Conservation (phyloP, 2,888 invertebrate species). For the Rhagonycha lutea region DNA sequence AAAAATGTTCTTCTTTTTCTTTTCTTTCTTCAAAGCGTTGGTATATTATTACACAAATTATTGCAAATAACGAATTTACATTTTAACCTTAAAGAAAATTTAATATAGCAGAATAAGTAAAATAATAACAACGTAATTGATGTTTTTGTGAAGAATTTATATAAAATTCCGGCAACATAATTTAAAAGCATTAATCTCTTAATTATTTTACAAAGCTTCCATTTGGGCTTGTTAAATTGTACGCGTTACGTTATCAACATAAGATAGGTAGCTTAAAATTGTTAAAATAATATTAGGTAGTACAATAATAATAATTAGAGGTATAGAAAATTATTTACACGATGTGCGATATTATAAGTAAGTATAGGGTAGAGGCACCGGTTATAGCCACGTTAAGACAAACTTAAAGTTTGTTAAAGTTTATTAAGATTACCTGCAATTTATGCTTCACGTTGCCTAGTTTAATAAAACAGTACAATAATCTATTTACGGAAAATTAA, state of each 20-base stretch:
- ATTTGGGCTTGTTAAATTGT: conserved; percentile 16
- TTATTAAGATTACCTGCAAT: too few relatives aligned
- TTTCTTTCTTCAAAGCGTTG: neutral
- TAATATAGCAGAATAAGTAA: neutral
- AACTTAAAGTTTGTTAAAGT: too few relatives aligned
- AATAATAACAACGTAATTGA: neutral
- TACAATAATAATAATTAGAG: neutral
- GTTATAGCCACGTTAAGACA: too few relatives aligned
- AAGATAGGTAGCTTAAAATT: neutral
- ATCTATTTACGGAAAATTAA: too few relatives aligned
- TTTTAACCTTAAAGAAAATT: neutral
- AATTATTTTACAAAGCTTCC: conserved; percentile 13
- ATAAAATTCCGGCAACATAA: conserved; percentile 18
- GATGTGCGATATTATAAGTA: too few relatives aligned
- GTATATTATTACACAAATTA: neutral
- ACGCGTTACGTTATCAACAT: conserved; percentile 9
- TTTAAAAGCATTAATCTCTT: conserved; percentile 16
- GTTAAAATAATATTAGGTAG: neutral
- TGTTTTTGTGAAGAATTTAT: conserved; percentile 8
- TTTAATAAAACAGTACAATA: too few relatives aligned
- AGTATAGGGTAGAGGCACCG: too few relatives aligned
- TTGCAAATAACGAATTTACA: neutral
- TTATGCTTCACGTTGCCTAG: too few relatives aligned
- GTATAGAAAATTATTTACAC: neutral
- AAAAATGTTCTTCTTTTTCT: neutral